A percentile compares a stretch with the other conserved stretches of the same genome.
These are phyloP conservation scores for Apodemus speciosus DNA, from an alignment of 2,113 vertebrate genomes.

Conservation along the genomic window DNA sequence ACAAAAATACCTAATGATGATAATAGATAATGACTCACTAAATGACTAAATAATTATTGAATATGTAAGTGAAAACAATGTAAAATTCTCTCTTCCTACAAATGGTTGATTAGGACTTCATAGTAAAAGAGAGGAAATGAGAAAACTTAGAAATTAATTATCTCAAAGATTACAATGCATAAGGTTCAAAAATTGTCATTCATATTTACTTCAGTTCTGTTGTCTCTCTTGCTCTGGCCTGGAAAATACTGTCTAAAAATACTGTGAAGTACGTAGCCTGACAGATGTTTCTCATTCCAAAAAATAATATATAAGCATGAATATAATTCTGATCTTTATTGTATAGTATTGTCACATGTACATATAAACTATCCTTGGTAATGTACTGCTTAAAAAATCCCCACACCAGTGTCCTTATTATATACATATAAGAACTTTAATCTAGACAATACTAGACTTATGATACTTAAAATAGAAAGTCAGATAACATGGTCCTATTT, in stretches of 20 bases:
- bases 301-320: neutral
- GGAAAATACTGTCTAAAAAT: neutral
- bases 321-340: neutral
- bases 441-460: neutral
- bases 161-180: neutral
- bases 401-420: neutral
- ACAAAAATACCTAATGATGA: neutral
- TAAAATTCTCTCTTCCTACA: neutral
- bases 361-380: neutral
- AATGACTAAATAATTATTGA: neutral
- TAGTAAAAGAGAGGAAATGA: neutral
- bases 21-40: neutral
- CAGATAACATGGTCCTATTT: conserved; percentile 35
- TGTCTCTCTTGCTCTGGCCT: neutral
- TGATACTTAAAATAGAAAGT: conserved; percentile 47
- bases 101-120: neutral
- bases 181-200: neutral
- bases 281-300: neutral
- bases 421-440: neutral
- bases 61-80: neutral
- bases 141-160: neutral
- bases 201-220: neutral
- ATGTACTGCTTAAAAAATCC: neutral
- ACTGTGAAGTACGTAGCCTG: neutral
- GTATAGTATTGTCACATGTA: neutral